These are phyloP conservation scores for Pissodes strobi DNA, from an alignment of 1,140 invertebrate species.

Conservation along the genomic window DNA sequence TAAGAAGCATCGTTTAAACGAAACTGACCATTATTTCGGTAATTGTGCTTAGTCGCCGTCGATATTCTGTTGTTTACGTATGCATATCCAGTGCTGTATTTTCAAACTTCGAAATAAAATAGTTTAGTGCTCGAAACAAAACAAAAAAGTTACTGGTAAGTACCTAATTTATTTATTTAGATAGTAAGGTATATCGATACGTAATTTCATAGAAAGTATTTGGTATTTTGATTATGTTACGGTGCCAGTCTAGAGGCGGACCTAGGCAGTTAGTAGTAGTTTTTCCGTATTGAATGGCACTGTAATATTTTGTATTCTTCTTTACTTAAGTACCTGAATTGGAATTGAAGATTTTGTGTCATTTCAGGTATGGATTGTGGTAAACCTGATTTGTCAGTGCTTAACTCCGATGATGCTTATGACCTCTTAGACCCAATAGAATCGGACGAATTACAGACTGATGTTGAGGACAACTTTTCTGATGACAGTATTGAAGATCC, in stretches of 20 bases:
- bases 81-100: not conserved
- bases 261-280: slow-evolving; percentile 5
- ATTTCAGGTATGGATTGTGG: slow-evolving; percentile 4
- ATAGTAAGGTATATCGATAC: not conserved
- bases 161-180: not conserved
- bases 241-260: slow-evolving; percentile 4
- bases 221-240: too few species aligned
- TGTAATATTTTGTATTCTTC: not conserved
- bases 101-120: not conserved
- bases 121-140: not conserved
- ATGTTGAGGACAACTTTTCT: slow-evolving; percentile 2
- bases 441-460: not conserved
- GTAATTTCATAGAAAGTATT: too few species aligned
- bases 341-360: not conserved
- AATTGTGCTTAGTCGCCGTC: not conserved
- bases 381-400: not conserved
- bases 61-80: not conserved
- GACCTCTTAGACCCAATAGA: slow-evolving; percentile 6
- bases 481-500: slow-evolving; percentile 5
- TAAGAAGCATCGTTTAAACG: too few species aligned
- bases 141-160: not conserved
- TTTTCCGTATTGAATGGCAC: not conserved
- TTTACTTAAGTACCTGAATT: not conserved
- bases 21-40: not conserved
- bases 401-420: not conserved